phyloP scores from a whole-genome alignment of 2,113 vertebrate species.

The Eulemur macaco region DNA sequence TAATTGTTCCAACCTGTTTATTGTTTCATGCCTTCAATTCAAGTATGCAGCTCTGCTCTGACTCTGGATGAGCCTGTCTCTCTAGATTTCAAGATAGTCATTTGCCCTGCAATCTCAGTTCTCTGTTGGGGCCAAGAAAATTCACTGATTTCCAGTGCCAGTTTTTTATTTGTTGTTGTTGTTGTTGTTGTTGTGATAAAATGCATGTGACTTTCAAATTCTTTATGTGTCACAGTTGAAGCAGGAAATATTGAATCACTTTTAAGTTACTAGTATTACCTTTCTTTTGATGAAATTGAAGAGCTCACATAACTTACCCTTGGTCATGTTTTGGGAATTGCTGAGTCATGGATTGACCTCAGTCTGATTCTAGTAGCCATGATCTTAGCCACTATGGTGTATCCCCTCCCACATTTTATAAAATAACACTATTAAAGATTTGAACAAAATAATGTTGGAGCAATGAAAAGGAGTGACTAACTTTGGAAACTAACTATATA shows the following conservation, averaged over 20 bases:
- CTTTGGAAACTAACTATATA: background rate
- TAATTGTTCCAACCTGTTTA: background rate
- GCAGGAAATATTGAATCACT: background rate
- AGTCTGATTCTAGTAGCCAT: background rate
- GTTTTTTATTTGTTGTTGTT: background rate
- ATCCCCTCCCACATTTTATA: background rate
- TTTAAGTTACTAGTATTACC: background rate
- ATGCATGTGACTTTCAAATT: background rate
- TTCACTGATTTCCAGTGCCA: background rate
- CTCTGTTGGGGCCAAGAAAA: background rate
- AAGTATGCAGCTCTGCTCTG: background rate
- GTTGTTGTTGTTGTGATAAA: background rate
- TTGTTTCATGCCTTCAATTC: background rate
- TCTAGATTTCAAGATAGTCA: background rate
- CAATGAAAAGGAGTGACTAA: background rate
- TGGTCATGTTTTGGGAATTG: background rate
- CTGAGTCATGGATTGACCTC: background rate
- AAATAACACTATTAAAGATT: background rate
- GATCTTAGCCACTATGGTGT: background rate
- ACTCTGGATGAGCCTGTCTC: background rate
- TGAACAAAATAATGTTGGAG: background rate
- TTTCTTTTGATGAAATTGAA: background rate
- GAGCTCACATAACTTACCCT: background rate
- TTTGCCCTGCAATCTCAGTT: background rate
- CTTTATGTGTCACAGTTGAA: background rate